Evolutionary conservation across 2,797 vertebrate species (phyloP).

Genomic region (Hirundo rustica): DNA sequence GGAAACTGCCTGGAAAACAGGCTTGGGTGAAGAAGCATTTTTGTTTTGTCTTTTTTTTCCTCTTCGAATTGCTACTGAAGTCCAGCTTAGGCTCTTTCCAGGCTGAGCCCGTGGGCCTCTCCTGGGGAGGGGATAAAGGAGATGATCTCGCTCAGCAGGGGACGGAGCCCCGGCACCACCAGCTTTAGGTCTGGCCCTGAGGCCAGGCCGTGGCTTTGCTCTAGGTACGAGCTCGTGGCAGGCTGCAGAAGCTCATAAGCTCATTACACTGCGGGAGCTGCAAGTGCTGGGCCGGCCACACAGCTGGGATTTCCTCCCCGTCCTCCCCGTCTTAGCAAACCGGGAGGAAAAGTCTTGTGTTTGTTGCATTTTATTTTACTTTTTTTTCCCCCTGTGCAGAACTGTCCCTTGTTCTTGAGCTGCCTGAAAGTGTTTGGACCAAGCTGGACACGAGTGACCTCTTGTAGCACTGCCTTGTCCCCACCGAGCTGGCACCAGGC

Average conservation of each 20-base stretch:
- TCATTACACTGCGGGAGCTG: not conserved
- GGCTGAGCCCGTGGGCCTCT: not conserved
- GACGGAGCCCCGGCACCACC: no score
- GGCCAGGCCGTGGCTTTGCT: not conserved
- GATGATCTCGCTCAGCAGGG: not conserved
- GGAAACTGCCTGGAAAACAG: not conserved
- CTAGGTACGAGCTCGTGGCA: not conserved
- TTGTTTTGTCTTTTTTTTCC: not conserved
- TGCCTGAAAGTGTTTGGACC: not conserved
- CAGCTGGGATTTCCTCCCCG: not conserved
- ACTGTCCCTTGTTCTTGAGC: not conserved
- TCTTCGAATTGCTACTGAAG: not conserved
- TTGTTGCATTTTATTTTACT: not conserved
- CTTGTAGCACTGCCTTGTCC: not conserved
- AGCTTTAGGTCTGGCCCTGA: not conserved
- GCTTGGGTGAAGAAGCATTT: not conserved
- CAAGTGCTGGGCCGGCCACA: not conserved
- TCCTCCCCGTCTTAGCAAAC: not conserved
- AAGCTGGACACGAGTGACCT: not conserved
- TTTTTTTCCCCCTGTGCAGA: not conserved
- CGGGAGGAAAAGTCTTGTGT: not conserved
- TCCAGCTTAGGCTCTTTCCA: not conserved
- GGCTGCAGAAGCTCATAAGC: conserved; percentile 20
- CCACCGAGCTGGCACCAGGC: not conserved
- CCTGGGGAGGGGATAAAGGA: conserved; percentile 1